These are phyloP conservation scores for Rhagonycha fulva DNA, from an alignment of 2,888 invertebrate species.

Conservation along the genomic window DNA sequence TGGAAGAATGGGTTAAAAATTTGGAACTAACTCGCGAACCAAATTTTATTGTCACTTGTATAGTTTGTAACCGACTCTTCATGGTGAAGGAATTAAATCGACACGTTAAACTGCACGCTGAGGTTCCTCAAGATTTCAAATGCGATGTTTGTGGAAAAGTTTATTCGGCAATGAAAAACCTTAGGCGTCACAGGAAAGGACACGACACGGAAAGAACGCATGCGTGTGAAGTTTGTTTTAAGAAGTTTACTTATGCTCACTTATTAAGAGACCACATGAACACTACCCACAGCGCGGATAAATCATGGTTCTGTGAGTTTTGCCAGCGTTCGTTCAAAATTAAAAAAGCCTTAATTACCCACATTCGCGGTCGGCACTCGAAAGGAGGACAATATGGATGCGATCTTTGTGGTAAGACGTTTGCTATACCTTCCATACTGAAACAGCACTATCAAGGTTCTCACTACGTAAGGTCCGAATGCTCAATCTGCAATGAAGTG, in stretches of 20 bases:
- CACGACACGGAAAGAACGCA: not conserved
- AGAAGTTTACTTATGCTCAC: not conserved
- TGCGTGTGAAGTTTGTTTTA: not conserved
- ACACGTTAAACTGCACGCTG: not conserved
- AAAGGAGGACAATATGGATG: not conserved
- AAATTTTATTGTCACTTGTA: not conserved
- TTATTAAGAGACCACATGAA: not conserved
- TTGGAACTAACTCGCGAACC: not conserved
- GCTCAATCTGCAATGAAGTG: not conserved
- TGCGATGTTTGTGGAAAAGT: slow-evolving; percentile 36
- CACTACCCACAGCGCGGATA: not conserved
- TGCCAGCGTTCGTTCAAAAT: not conserved
- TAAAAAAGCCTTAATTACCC: not conserved
- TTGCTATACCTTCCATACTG: not conserved
- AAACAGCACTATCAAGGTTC: not conserved
- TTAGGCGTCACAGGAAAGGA: not conserved
- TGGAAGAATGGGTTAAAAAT: not conserved
- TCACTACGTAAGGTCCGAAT: not conserved
- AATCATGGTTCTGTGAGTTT: not conserved
- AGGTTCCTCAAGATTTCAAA: not conserved
- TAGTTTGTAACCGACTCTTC: not conserved
- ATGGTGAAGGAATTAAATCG: not conserved
- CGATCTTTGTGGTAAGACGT: not conserved
- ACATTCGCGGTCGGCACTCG: not conserved
- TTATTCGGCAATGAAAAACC: not conserved